These are phyloP conservation scores for Apodemus speciosus DNA, from an alignment of 2,113 vertebrate genomes.

Conservation along the genomic window DNA sequence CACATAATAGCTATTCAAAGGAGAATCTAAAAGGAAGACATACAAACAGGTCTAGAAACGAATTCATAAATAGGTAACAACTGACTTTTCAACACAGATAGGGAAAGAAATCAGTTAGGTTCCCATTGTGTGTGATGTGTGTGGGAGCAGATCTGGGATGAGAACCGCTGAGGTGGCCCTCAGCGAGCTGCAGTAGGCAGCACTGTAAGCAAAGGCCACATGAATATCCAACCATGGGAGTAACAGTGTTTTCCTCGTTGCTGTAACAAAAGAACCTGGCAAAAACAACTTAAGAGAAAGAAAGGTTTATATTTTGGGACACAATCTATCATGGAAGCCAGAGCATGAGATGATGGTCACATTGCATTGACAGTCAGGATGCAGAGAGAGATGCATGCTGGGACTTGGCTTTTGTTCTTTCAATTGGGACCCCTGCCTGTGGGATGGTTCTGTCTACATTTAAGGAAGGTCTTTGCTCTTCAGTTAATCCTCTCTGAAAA, in stretches of 20 bases:
- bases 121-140: no score
- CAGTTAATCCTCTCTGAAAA: neutral
- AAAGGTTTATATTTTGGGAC: neutral
- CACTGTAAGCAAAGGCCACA: no score
- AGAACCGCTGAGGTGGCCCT: neutral
- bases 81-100: neutral
- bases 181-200: fast-evolving
- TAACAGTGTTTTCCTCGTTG: no score
- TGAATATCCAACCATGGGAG: neutral
- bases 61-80: neutral
- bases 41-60: neutral
- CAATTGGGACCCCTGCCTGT: neutral
- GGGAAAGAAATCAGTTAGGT: neutral
- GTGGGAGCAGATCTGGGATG: neutral
- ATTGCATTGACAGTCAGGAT: fast-evolving
- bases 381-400: neutral
- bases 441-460: neutral
- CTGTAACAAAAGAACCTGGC: neutral
- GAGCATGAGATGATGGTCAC: neutral
- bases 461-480: neutral
- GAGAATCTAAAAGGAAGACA: neutral
- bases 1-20: neutral
- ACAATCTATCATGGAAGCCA: neutral
- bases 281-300: neutral
- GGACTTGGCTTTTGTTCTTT: neutral